Base-by-base conservation (phyloP, 2,797 vertebrate genomes). In the Capromys pilorides region DNA sequence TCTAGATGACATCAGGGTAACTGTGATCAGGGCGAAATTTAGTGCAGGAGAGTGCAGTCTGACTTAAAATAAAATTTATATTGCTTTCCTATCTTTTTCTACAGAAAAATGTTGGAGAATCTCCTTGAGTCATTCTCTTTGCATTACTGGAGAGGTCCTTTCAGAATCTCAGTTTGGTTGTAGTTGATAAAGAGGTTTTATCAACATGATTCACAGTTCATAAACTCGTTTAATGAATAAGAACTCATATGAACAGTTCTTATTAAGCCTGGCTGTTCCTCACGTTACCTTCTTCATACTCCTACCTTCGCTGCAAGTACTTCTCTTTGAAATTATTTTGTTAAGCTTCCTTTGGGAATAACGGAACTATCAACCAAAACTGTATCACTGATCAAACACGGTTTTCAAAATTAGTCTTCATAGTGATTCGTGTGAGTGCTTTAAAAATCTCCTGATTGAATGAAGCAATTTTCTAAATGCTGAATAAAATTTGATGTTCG, bases 331-430 rank as follows among this genome's bases (percentile, higher is more conserved):
- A 94, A 96, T 92, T 77, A 78, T 92, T 95, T 92, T 89, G 79
- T 94, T 95, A 86, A 91, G 45, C 0, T 86, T 96, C 95, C 61
- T 92, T 83, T 49, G 95, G 86, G 94, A 91, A 78, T 51, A 54
- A 57, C 54, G 82, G 57, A 96, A 61, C 88, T 82, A 86, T 91
- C 77, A 90, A 87, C 84, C 78, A 62, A 91, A 94, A 85, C 73
- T 89, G 26, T 89, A 90, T 64, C 64, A 18, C 86, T 96, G 89
- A 94, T 87, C 91, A 89, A 93, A 96, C 64, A 86, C 0, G 0
- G 41, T 91, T 94, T 95, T 95, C 79, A 88, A 96, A 95, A 93
- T 94, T 90, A 92, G 84, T 90, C 88, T 93, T 94, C 61, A 26
- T 78, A 87, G 81, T 81, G 79, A 95, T 93, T 94, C 92, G 89